Base-by-base conservation (phyloP, 2,888 invertebrate genomes). In the Cheilosia grossa region DNA sequence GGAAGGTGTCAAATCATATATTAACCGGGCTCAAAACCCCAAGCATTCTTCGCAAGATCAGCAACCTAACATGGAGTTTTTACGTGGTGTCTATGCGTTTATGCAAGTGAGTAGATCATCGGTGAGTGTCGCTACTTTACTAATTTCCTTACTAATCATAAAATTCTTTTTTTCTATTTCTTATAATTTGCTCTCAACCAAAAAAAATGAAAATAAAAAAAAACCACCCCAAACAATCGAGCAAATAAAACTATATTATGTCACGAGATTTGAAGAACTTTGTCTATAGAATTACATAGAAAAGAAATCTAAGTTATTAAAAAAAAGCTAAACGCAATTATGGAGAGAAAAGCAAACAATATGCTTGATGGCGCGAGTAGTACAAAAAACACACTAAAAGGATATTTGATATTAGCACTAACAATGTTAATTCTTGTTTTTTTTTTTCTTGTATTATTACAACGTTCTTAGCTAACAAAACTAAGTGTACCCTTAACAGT, bases 101-200 rank as follows among this genome's bases (percentile, higher is more conserved):
- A 92, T 92, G 92, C 92, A 92, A 92, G 92, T 92, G 91, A 92
- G 92, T 92, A 92, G 92, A 92, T 92, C 92, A 91, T 92, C 92
- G 92, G 92, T 92, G 91, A 92, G 92, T 92, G 91, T 92, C 91
- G 89, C 88, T 90, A 88, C 89, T 89, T 89, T 90, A 90, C 90
- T 90, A 91, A 91, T 90, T 90, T 89, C 87, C 88, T 88, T 92
- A 92, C 91, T 92, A 92, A 92, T 92, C 91, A 92, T 91, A 90
- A 90, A 91, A 88, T 72, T 90, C 90, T 89, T 90, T 90, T 47
- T 89, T 89, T 89, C 88, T 89, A 90, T 89, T 90, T 88, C 87
- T 74, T 89, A 88, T 89, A 87, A 88, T 89, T 89, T 89, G 89
- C 89, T 88, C 86, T 88, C 87, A 82, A 81, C 79, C 56, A 82